Base-by-base conservation (phyloP, 2,888 invertebrate genomes). In the Hedya salicella region DNA sequence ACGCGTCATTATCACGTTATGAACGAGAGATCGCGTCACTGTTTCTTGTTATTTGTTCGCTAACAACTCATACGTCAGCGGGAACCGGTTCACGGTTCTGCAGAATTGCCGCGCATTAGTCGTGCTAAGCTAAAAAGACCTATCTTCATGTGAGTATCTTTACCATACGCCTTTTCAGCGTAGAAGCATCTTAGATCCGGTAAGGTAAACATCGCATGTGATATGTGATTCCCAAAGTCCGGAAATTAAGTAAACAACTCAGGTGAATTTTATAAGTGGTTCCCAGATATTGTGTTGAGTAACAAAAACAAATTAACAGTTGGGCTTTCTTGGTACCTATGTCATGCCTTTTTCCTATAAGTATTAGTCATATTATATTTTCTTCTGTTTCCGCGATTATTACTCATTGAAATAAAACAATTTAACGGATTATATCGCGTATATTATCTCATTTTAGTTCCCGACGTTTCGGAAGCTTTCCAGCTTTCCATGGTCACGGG, bases 51-150 rank as follows among this genome's bases (percentile, higher is more conserved):
- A 57, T 60, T 65, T 48, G n/a, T 17, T 62, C 52, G 59, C 59
- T 60, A 60, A 62, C 61, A 16, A 52, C 21, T n/a, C 50, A 16
- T 44, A 25, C 53, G 65, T 53, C 64, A 64, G 42, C 17, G 14
- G 59, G 14, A 59, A 65, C 59, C 65, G 65, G 59, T 65, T 25
- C n/a, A 9, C 32, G 52, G n/a, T 59, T 59, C 59, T 59, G 57
- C 46, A 65, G 39, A 59, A 59, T 39, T 42, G 40, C 21, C 17
- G 14, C 19, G 19, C 65, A 50, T 46, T 40, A 54, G 9, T 9
- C 36, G 8, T 36, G 6, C 36, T 36, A 36, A 11, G 9, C 8
- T 9, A 36, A 36, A 36, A 36, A 1, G 36, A 5, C 36, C 9
- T 36, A 36, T 36, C 36, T 36, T 36, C 2, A 36, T 36, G 11